Conservation (phyloP, 2,113 vertebrate species). For the Pollimyrus isidori region DNA sequence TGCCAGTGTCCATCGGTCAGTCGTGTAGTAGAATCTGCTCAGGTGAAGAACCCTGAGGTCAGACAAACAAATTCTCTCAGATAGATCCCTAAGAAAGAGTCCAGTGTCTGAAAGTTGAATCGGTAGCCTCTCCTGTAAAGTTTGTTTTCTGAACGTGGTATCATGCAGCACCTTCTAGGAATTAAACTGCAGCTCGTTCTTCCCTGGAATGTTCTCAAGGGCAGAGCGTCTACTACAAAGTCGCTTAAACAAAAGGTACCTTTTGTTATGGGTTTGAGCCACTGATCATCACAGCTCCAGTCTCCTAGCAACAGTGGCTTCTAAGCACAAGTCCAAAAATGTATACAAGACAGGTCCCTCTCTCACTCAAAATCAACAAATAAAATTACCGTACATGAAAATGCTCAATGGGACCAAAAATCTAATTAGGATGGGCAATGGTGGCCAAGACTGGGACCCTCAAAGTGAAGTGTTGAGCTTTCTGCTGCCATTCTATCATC, state of each 20-base stretch:
- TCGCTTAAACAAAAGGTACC: not conserved
- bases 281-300: conserved; percentile 28
- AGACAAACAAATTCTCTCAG: too few species aligned
- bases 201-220: not conserved
- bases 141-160: not conserved
- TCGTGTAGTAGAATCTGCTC: not conserved
- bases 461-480: not conserved
- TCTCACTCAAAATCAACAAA: conserved; percentile 15
- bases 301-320: conserved; percentile 36
- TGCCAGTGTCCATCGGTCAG: not conserved
- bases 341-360: conserved; percentile 11
- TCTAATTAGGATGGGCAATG: not conserved
- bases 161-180: not conserved
- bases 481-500: not conserved
- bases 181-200: not conserved
- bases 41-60: not conserved
- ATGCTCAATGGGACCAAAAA: not conserved
- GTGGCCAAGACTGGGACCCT: not conserved
- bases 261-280: conserved; percentile 15
- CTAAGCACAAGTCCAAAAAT: conserved; percentile 19
- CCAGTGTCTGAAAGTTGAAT: not conserved
- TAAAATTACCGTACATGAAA: conserved; percentile 5
- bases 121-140: not conserved
- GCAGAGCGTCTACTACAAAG: not conserved
- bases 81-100: not conserved